A percentile compares a stretch with the other conserved stretches of the same genome.
These are phyloP conservation scores for Mantis religiosa DNA, from an alignment of 2,888 invertebrate species.

Conservation along the genomic window DNA sequence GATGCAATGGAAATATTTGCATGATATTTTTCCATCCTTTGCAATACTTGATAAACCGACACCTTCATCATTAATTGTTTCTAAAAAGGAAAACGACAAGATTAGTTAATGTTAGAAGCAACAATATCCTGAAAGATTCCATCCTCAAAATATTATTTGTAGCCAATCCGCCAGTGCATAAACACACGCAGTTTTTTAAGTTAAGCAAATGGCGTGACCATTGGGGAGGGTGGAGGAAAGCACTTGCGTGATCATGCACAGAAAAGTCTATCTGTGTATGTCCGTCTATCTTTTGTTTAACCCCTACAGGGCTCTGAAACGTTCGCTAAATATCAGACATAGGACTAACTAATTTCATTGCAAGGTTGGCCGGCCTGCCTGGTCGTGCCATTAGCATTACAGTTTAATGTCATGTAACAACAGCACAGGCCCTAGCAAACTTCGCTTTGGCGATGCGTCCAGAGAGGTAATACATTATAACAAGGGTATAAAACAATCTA, in stretches of 20 bases:
- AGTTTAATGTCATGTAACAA: slow-evolving; percentile 27
- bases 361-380: slow-evolving; percentile 8
- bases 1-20: too few species aligned
- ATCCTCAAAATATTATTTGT: not conserved
- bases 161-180: not conserved
- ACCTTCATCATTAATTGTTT: too few species aligned
- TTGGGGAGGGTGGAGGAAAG: not conserved
- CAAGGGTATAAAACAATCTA: slow-evolving; percentile 25
- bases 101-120: too few species aligned
- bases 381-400: slow-evolving; percentile 29
- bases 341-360: slow-evolving; percentile 25
- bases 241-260: slow-evolving; percentile 16
- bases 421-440: not conserved
- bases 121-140: too few species aligned
- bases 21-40: too few species aligned
- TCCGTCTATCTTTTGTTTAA: slow-evolving; percentile 22
- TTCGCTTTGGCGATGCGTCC: slow-evolving; percentile 20
- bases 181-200: slow-evolving; percentile 1
- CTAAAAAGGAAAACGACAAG: too few species aligned
- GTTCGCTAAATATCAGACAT: slow-evolving; percentile 24
- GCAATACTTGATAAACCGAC: too few species aligned
- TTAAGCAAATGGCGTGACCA: slow-evolving; percentile 19
- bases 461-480: slow-evolving; percentile 16
- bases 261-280: slow-evolving; percentile 14
- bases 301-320: slow-evolving; percentile 18